Conservation (phyloP, 2,888 invertebrate species). For the Amiota communis region DNA sequence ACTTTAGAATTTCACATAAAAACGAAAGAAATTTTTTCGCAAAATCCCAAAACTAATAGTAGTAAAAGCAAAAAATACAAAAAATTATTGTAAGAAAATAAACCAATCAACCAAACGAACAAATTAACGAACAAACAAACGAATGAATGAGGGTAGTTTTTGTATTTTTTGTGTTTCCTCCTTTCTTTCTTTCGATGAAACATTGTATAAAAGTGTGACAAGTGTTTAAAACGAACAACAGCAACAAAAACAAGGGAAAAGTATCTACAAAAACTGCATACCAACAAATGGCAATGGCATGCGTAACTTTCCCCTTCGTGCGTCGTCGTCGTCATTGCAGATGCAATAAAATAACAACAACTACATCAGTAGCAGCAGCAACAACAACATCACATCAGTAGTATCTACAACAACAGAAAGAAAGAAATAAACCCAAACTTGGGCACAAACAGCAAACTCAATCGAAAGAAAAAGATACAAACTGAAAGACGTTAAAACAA, state of each 20-base stretch:
- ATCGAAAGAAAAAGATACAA: constrained; percentile 5
- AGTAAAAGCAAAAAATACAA: constrained; percentile 41
- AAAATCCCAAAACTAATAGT: constrained; percentile 36
- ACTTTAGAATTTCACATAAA: constrained; percentile 13
- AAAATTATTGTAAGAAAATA: not conserved
- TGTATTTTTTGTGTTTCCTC: constrained; percentile 16
- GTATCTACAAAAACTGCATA: too few relatives aligned
- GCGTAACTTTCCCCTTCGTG: constrained; percentile 19
- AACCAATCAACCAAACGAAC: too few relatives aligned
- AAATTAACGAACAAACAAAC: constrained; percentile 15
- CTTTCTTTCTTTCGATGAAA: too few relatives aligned
- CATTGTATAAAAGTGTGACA: constrained; percentile 16
- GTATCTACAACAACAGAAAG: constrained; percentile 20
- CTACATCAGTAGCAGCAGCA: too few relatives aligned
- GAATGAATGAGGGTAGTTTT: constrained; percentile 28
- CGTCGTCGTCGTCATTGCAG: constrained; percentile 8
- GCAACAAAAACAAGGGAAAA: too few relatives aligned
- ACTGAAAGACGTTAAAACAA: constrained; percentile 19
- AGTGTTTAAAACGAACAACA: constrained; percentile 11
- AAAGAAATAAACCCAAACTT: constrained; percentile 2
- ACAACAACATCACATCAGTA: not conserved
- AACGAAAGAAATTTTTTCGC: constrained; percentile 28
- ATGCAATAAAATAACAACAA: constrained; percentile 12
- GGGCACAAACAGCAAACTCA: constrained; percentile 13
- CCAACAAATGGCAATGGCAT: constrained; percentile 15